Evolutionary conservation across 2,888 invertebrate genomes (phyloP), one percentile per base, ranked within the genome.

Genomic region (Dermolepida albohirtum): DNA sequence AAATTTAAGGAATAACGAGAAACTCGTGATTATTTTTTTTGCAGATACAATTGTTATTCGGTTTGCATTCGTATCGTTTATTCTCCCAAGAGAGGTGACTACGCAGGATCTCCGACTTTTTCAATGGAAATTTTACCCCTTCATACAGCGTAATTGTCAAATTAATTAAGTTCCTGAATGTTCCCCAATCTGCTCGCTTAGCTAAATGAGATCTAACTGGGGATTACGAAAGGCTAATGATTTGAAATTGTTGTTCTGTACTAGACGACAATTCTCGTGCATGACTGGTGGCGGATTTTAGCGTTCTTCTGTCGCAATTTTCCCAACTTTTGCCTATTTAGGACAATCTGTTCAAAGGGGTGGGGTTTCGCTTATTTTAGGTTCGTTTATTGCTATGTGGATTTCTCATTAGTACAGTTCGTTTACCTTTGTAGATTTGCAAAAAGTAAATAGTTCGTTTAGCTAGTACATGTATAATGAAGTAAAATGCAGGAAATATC

Each of bases 201-300:
- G 22, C 55, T 55, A 41, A 55, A 41, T 55, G 55, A 55, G 40
- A 17, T 55, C 55, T 55, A 41, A 40, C 55, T 40, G 41, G 41
- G 34, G n/a, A 55, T 40, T 34, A 41, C 41, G 16, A 40, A 55
- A 22, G 41, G 55, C 55, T 55, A 55, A 55, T 41, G 41, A 55
- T 55, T 41, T 55, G 40, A 55, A 41, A 55, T 41, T 55, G 55
- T 55, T 55, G 41, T 55, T 34, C 55, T 55, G 55, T 41, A 34
- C 41, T 17, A 41, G 40, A 12, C 41, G 22, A 55, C 40, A 34
- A 34, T 34, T 40, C 5, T 8, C 55, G 17, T 16, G 17, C 17
- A 17, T 17, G 55, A 10, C 16, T 34, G 34, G 10, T 34, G 6
- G 34, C 6, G 34, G 34, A 41, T 11, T 16, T 10, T 10, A 41